Base-by-base conservation (phyloP, 2,113 vertebrate species). In the Kryptolebias marmoratus region DNA sequence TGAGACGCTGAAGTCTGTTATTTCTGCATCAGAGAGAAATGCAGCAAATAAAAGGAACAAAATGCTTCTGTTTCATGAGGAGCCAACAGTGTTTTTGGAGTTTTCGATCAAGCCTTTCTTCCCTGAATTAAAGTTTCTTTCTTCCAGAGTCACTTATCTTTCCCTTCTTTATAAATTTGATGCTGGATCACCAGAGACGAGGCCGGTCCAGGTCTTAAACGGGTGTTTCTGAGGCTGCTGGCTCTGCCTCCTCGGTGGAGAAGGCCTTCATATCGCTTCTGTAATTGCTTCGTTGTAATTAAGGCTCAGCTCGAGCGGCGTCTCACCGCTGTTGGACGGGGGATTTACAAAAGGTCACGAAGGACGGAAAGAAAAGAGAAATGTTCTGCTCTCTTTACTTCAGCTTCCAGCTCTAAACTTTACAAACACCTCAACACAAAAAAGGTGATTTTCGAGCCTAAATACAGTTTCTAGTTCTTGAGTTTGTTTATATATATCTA, bases 221-320 rank as follows among this genome's bases (percentile, higher is more conserved):
- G 67, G 53, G 67, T 68, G 76, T 72, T 75, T 15, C 76, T 8
- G 6, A 12, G 2, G 22, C 62, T 65, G 45, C 50, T n/a, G 22
- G 22, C 22, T 56, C 16, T 48, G 31, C 48, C 28, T 70, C 68
- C 82, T 83, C 86, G 1, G 81, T 12, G 65, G 79, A 81, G 4
- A 64, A 71, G 44, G 56, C 59, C 71, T 71, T 69, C 63, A 71
- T 22, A 1, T 16, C 42, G 59, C 10, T 54, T 85, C 80, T 62
- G 63, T 88, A 84, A 90, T 88, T 87, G 71, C 71, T 78, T 74
- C 60, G 55, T 68, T 44, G 73, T 85, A 82, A 88, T 87, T 81
- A 88, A 77, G 56, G 62, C 73, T 73, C 31, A 57, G 15, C 63
- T n/a, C 49, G 47, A 81, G 70, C 28, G 1, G 44, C 70, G 65